Evolutionary conservation across 2,888 invertebrate species (phyloP).

Genomic region (Agrypnus murinus): DNA sequence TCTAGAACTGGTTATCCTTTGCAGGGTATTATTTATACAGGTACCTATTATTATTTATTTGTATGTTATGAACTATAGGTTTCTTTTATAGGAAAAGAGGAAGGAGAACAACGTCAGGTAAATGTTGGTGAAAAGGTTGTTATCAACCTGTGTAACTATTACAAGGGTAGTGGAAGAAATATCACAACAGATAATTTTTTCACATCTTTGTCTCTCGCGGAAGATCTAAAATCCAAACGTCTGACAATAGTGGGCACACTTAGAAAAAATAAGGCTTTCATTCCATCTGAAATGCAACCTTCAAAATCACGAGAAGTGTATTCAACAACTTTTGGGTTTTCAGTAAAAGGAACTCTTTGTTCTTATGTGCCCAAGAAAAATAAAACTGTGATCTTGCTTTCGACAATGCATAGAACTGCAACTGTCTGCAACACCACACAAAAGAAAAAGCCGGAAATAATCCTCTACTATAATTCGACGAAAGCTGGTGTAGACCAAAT

Average conservation of each 20-base stretch:
- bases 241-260: conserved; percentile 20
- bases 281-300: conserved; percentile 48
- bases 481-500: conserved; percentile 28
- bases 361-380: conserved; percentile 29
- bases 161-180: conserved; percentile 43
- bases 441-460: conserved; percentile 6
- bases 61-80: conserved; percentile 15
- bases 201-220: conserved; percentile 22
- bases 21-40: conserved; percentile 26
- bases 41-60: conserved; percentile 20
- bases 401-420: not conserved
- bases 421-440: conserved; percentile 3
- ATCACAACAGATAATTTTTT: conserved; percentile 38
- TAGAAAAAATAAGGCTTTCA: conserved; percentile 30
- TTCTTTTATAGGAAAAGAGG: no score
- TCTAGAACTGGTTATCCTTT: conserved; percentile 20
- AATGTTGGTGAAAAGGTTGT: conserved; percentile 2
- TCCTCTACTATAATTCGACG: conserved; percentile 23
- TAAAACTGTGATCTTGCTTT: not conserved
- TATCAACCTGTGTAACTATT: conserved; percentile 57
- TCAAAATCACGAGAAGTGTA: conserved; percentile 33
- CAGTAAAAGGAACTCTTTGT: no score
- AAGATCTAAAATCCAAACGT: not conserved
- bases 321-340: conserved; percentile 53
- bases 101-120: no score